Conservation (phyloP, 2,113 vertebrate genomes). For the Clarias macrocephalus region DNA sequence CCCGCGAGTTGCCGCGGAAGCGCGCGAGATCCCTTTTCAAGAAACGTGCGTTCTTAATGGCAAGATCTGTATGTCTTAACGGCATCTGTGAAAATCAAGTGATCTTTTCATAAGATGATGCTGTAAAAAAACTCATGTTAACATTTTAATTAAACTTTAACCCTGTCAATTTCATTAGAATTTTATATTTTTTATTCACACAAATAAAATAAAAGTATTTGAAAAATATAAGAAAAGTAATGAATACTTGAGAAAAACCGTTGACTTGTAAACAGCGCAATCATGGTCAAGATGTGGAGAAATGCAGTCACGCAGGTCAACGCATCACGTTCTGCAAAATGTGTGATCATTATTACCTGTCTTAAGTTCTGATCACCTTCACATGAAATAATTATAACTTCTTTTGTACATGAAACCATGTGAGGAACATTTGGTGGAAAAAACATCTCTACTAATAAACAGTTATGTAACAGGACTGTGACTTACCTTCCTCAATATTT, state of each 20-base stretch:
- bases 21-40: no score
- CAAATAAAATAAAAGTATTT: background rate
- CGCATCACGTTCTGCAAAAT: background rate
- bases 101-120: background rate
- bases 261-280: background rate
- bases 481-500: background rate
- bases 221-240: background rate
- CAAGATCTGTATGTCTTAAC: background rate
- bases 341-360: no score
- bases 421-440: background rate
- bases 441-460: background rate
- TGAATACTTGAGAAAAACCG: background rate
- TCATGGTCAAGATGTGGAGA: background rate
- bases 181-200: background rate
- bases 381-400: background rate
- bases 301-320: background rate
- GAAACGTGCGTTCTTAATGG: no score
- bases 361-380: background rate
- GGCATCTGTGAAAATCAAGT: no score
- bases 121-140: background rate
- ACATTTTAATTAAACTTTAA: background rate
- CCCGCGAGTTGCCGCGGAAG: no score
- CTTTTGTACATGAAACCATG: background rate
- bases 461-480: background rate
- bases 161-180: background rate